phyloP scores from a whole-genome alignment of 2,797 vertebrate genomes.

The Acanthurus tractus region DNA sequence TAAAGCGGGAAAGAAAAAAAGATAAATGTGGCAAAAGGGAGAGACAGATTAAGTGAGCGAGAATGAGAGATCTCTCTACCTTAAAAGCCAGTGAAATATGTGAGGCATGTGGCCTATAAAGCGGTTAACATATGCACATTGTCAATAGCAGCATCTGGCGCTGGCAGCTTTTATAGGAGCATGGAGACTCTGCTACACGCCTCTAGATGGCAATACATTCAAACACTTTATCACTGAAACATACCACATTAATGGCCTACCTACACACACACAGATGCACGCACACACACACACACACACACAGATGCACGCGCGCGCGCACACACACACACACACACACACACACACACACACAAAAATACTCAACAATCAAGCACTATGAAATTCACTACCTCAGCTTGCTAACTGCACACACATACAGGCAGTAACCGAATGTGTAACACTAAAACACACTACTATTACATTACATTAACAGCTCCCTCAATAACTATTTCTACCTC shows the following conservation, averaged over 20 bases:
- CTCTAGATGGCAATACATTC: constrained; percentile 99
- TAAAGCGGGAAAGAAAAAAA: constrained; percentile 64
- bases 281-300: constrained; percentile 22
- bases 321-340: constrained; percentile 24
- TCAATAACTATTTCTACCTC: constrained; percentile 63
- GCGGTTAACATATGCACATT: constrained; percentile 97
- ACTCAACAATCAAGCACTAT: constrained; percentile 56
- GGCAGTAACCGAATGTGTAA: constrained; percentile 70
- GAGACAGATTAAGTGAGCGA: constrained; percentile 82
- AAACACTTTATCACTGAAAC: constrained; percentile 94
- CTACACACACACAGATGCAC: constrained; percentile 40
- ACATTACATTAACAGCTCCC: constrained; percentile 77
- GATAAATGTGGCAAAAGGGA: constrained; percentile 80
- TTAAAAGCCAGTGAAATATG: constrained; percentile 94
- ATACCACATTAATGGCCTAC: constrained; percentile 90
- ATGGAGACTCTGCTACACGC: constrained; percentile 90
- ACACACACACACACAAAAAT: constrained; percentile 20
- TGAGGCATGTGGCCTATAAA: constrained; percentile 97
- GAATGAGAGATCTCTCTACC: constrained; percentile 86
- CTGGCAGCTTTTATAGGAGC: constrained; percentile 86
- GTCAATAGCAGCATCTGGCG: constrained; percentile 97
- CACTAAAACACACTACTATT: constrained; percentile 75
- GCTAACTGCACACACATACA: constrained; percentile 47
- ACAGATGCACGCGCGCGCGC: too few species aligned
- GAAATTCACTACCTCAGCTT: constrained; percentile 56